Conservation (phyloP, 2,888 invertebrate species). For the Willowsia nigromaculata region DNA sequence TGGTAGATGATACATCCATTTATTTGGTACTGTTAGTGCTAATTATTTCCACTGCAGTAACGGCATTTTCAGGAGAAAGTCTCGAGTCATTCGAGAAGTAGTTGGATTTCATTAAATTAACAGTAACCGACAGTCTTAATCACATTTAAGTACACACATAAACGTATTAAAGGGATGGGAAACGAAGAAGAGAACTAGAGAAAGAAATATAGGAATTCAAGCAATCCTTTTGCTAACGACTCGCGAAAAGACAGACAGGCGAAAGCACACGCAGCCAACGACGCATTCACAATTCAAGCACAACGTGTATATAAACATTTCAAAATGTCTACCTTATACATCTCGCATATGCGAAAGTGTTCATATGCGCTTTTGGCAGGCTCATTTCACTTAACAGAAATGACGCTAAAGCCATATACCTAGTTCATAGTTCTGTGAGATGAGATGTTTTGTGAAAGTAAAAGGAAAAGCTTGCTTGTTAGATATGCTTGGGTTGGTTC, state of each 20-base stretch:
- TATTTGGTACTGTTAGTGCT: background rate
- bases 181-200: background rate
- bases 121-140: conserved; percentile 67
- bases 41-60: background rate
- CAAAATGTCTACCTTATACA: background rate
- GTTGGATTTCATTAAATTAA: conserved; percentile 64
- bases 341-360: background rate
- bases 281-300: background rate
- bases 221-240: conserved; percentile 52
- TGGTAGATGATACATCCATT: background rate
- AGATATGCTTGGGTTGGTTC: background rate
- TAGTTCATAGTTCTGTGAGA: background rate
- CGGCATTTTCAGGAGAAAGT: background rate
- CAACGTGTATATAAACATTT: background rate
- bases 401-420: background rate
- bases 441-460: background rate
- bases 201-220: conserved; percentile 53
- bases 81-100: conserved; percentile 44
- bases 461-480: background rate
- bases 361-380: conserved; percentile 10
- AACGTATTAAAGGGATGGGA: background rate
- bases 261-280: background rate
- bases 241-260: background rate
- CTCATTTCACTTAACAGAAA: background rate
- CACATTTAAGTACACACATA: conserved; percentile 59